A percentile compares a stretch with the other conserved stretches of the same genome.
phyloP scores from a whole-genome alignment of 2,888 invertebrate genomes.

The Catocala fraxini region DNA sequence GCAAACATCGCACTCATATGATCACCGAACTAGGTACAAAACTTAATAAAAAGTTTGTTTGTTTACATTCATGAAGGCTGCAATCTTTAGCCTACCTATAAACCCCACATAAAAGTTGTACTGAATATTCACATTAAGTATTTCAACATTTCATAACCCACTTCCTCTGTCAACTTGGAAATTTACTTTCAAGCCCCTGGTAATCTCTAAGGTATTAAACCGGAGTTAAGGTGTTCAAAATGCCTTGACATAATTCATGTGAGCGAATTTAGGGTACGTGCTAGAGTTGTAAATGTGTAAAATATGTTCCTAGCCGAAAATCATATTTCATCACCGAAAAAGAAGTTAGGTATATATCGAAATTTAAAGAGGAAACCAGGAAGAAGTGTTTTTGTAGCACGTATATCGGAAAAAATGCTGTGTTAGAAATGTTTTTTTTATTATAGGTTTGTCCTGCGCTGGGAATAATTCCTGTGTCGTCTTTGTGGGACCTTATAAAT shows the following conservation, averaged over 20 bases:
- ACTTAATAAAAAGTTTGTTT: too few species aligned
- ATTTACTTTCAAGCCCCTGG: conserved; percentile 27
- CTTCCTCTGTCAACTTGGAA: conserved; percentile 21
- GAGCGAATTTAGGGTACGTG: conserved; percentile 17
- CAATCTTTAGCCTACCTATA: background rate
- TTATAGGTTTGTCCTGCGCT: too few species aligned
- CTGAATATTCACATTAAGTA: conserved; percentile 4
- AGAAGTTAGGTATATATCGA: background rate
- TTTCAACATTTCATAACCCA: conserved; percentile 18
- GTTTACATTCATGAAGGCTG: too few species aligned
- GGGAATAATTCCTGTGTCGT: too few species aligned
- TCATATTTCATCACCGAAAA: background rate
- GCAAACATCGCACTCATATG: too few species aligned
- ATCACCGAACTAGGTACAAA: too few species aligned
- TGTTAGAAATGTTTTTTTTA: too few species aligned
- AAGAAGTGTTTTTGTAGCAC: too few species aligned
- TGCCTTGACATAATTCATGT: conserved; percentile 31
- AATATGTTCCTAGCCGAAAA: background rate
- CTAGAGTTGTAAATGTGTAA: conserved; percentile 14
- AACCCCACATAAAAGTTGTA: background rate
- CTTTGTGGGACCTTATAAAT: too few species aligned
- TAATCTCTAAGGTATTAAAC: conserved; percentile 42
- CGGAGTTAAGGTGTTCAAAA: conserved; percentile 27
- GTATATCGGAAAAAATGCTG: too few species aligned
- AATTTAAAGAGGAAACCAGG: too few species aligned